Evolutionary conservation across 2,888 invertebrate species (phyloP), one percentile per base, ranked within the genome.

Genomic region (Acleris literana): DNA sequence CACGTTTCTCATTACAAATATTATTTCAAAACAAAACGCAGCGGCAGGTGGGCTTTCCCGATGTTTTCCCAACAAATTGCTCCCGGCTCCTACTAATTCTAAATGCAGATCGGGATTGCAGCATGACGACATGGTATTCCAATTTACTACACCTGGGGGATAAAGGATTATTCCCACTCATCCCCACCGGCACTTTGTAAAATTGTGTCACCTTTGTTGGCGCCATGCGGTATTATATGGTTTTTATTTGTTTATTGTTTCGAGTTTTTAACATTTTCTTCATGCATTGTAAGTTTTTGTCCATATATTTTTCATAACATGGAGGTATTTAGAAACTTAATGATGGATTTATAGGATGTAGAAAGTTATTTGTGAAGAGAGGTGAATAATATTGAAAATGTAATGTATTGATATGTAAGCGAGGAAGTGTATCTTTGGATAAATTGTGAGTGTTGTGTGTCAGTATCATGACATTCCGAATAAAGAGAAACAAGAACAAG

Each of bases 101-200:
- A 43, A 61, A 63, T 65, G 64, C 54, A 53, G 53, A 64, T 46
- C 69, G 52, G 55, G 56, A 57, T 52, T 59, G 63, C 68, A 57
- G 55, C 58, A 48, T 62, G 22, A 68, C 61, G 51, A 72, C 72
- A 71, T 62, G 70, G 68, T 67, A 70, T 69, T 71, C 70, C 72
- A 71, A 71, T 72, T 71, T 71, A 68, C 64, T 64, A 70, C 70
- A 72, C 69, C 66, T 71, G 68, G 46, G 43, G 69, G 68, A 69
- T 70, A 64, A 60, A 60, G 68, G 63, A 69, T 69, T 68, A 70
- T 69, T 68, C 65, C 61, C 69, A 57, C 49, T 56, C 63, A 60
- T 63, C 48, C 22, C 64, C 44, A 43, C 25, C 54, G 54, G 63
- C 66, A 58, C 65, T 68, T 70, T 68, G 62, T 60, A 43, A 57